phyloP scores from a whole-genome alignment of 2,797 vertebrate genomes.

The Discoglossus pictus region DNA sequence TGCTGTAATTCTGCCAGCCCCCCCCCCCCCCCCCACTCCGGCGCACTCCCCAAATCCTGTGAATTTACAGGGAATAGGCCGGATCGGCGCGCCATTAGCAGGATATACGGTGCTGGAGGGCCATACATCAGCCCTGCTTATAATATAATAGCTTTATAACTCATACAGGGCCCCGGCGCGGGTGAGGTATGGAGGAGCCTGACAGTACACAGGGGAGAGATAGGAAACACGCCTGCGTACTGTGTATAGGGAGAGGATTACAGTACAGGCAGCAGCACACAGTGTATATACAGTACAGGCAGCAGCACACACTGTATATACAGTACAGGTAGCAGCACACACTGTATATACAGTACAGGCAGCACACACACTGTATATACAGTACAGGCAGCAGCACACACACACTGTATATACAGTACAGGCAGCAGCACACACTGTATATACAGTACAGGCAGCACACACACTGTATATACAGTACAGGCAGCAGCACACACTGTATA shows the following conservation, averaged over 20 bases:
- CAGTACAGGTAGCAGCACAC: too few relatives aligned
- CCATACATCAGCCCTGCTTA: slow-evolving; percentile 68
- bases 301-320: too few relatives aligned
- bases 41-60: slow-evolving; percentile 44
- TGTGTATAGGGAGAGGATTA: slow-evolving; percentile 47
- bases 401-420: too few relatives aligned
- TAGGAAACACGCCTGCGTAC: slow-evolving; percentile 56
- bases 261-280: slow-evolving; percentile 45
- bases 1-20: slow-evolving; percentile 39
- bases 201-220: slow-evolving; percentile 62
- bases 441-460: too few relatives aligned
- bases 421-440: too few relatives aligned
- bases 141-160: slow-evolving; percentile 67
- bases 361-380: too few relatives aligned
- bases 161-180: slow-evolving; percentile 57
- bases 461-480: too few relatives aligned
- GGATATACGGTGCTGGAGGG: slow-evolving; percentile 60
- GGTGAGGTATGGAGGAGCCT: slow-evolving; percentile 58
- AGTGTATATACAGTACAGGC: too few relatives aligned
- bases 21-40: slow-evolving; percentile 46
- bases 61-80: slow-evolving; percentile 58
- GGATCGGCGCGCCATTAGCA: slow-evolving; percentile 46
- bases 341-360: too few relatives aligned
- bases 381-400: too few relatives aligned
- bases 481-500: too few relatives aligned